Evolutionary conservation across 1,140 invertebrate species (phyloP).

Genomic region (Microplitis demolitor): DNA sequence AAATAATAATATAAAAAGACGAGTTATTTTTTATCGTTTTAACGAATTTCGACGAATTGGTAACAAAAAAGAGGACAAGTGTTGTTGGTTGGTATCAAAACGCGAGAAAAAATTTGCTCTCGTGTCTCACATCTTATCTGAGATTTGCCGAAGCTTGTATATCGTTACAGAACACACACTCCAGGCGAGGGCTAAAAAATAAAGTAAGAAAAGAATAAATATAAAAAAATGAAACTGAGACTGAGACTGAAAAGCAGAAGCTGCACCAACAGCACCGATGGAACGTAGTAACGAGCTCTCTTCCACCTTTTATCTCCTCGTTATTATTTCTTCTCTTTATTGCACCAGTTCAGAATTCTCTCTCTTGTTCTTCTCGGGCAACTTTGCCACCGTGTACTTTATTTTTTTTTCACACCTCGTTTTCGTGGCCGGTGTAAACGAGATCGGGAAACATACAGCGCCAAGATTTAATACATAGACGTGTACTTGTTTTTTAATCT

Average conservation of each 20-base stretch:
- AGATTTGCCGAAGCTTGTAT: conserved; percentile 11
- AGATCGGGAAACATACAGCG: neutral
- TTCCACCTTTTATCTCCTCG: conserved; percentile 18
- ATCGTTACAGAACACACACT: conserved; percentile 13
- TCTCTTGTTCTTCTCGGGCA: neutral
- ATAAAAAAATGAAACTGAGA: neutral
- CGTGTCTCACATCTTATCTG: conserved; percentile 11
- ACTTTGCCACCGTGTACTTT: conserved; percentile 1
- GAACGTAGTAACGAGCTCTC: conserved; percentile 21
- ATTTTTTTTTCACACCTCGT: conserved; percentile 7
- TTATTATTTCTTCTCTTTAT: conserved; percentile 21
- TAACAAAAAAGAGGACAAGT: too few relatives aligned
- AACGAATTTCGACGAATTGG: too few relatives aligned
- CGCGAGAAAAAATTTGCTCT: conserved; percentile 7
- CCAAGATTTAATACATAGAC: conserved; percentile 34
- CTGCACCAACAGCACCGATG: neutral
- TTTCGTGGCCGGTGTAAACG: conserved; percentile 2
- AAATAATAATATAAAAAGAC: too few relatives aligned
- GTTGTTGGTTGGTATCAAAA: neutral
- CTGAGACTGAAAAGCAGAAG: neutral
- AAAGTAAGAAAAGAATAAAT: neutral
- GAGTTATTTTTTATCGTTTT: too few relatives aligned
- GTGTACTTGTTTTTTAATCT: conserved; percentile 22
- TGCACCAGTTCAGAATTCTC: neutral
- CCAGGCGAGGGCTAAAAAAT: neutral